phyloP scores from a whole-genome alignment of 2,888 invertebrate species.

The Microctonus aethiopoides region DNA sequence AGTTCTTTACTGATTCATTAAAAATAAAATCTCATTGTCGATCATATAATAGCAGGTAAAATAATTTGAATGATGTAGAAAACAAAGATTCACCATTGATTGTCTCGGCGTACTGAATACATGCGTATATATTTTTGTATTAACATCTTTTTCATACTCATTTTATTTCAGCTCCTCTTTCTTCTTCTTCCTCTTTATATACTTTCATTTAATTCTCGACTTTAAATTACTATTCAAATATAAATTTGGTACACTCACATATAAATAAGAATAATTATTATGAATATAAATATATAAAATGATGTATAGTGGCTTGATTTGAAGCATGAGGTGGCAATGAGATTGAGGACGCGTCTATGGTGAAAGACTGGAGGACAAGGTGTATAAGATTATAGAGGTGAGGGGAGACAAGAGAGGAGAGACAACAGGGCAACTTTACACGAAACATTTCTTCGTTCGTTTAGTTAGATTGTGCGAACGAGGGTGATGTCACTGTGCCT shows the following conservation, averaged over 20 bases:
- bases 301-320: background rate
- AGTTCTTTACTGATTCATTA: background rate
- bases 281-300: background rate
- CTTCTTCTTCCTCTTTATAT: too few species aligned
- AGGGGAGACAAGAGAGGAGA: slow-evolving; percentile 29
- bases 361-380: background rate
- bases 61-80: background rate
- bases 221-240: too few species aligned
- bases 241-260: too few species aligned
- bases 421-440: slow-evolving; percentile 54
- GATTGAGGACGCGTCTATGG: background rate
- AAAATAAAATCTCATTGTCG: background rate
- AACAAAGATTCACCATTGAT: background rate
- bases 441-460: slow-evolving; percentile 60
- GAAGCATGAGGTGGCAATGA: slow-evolving; percentile 1
- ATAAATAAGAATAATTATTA: too few species aligned
- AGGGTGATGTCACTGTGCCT: slow-evolving; percentile 65
- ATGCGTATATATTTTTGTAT: background rate
- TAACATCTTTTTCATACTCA: too few species aligned
- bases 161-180: too few species aligned
- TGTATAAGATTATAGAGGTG: slow-evolving; percentile 12
- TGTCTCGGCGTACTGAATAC: background rate
- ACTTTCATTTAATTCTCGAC: too few species aligned
- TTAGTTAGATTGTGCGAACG: slow-evolving; percentile 64
- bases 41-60: background rate